These are phyloP conservation scores for Bolborhynchus lineola DNA, from an alignment of 2,113 vertebrate species.

Conservation along the genomic window DNA sequence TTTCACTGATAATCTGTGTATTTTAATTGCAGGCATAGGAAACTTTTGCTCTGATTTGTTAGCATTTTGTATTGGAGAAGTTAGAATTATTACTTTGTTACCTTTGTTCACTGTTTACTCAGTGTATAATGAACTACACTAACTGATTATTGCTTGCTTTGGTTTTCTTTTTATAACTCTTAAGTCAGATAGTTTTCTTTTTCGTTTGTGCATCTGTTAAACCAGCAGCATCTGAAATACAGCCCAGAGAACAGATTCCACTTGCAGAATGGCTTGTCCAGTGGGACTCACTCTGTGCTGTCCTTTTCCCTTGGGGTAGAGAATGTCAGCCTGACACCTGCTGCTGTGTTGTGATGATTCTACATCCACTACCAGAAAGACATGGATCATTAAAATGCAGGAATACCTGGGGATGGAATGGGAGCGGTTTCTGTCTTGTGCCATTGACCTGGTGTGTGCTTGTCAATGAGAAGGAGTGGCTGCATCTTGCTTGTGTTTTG, in stretches of 20 bases:
- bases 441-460: not conserved
- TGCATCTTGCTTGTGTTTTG: not conserved
- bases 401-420: not conserved
- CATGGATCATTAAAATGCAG: rapidly evolving
- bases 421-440: not conserved
- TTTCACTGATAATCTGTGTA: not conserved
- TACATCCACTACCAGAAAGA: rapidly evolving
- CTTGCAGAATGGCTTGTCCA: not conserved
- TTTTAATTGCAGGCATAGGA: not conserved
- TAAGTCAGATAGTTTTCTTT: not conserved
- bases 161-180: not conserved
- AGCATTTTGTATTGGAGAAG: not conserved
- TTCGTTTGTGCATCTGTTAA: not conserved
- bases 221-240: not conserved
- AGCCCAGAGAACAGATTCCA: not conserved
- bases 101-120: not conserved
- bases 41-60: not conserved
- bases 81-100: not conserved
- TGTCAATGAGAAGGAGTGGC: not conserved
- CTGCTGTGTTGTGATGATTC: not conserved
- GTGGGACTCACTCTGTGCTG: not conserved
- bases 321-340: not conserved
- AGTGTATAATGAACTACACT: not conserved
- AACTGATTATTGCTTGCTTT: not conserved
- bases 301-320: rapidly evolving